Percentiles rank a stretch among this genome's conserved stretches.
phyloP scores from a whole-genome alignment of 2,113 vertebrate genomes.

The Alethe castanea region DNA sequence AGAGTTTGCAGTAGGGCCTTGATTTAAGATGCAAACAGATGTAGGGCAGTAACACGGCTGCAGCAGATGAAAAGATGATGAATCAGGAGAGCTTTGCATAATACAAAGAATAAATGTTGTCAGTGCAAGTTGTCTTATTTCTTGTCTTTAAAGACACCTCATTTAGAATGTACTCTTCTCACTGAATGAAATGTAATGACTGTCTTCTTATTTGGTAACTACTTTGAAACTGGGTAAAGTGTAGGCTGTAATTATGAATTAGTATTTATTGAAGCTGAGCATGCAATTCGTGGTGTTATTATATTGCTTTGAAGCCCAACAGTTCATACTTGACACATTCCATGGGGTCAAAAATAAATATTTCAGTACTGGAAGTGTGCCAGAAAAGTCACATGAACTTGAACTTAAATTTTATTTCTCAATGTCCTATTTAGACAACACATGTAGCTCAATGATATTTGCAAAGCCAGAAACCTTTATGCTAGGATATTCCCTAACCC shows the following conservation, averaged over 20 bases:
- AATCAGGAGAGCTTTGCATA: slow-evolving; percentile 36
- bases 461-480: not conserved
- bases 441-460: not conserved
- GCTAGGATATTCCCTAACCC: not conserved
- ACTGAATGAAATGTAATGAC: not conserved
- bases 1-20: not conserved
- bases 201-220: slow-evolving; percentile 15
- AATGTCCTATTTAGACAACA: not conserved
- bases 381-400: not conserved
- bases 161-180: slow-evolving; percentile 34
- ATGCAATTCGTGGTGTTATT: not conserved
- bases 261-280: slow-evolving; percentile 7
- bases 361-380: not conserved
- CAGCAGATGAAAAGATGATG: slow-evolving; percentile 37
- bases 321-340: not conserved
- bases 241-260: not conserved
- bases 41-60: not conserved
- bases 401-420: not conserved
- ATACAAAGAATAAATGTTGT: slow-evolving; percentile 35
- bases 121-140: slow-evolving; percentile 36
- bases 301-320: not conserved
- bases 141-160: slow-evolving; percentile 50
- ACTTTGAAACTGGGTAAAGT: slow-evolving; percentile 36
- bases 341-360: not conserved
- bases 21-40: slow-evolving; percentile 16